Base-by-base conservation (phyloP, 2,888 invertebrate species). In the Orchesellides sinensis region DNA sequence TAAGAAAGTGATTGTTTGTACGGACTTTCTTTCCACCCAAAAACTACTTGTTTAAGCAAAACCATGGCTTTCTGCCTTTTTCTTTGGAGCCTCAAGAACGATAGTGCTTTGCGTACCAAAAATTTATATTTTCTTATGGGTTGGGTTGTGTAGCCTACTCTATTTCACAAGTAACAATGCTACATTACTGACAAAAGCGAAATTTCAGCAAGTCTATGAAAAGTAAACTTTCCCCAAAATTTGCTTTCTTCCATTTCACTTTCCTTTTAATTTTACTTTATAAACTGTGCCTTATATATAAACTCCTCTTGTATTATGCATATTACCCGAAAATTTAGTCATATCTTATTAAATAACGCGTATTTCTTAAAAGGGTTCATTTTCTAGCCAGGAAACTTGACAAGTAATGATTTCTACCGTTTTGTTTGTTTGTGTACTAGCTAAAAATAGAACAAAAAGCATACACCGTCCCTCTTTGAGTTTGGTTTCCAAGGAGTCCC, bases 1-100 rank as follows among this genome's bases (percentile, higher is more conserved):
- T n/a, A 27, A 27, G 2, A 59, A 59, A 59, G 56, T 59, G 47
- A 61, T 25, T 56, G 56, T 70, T 25, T 52, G 52, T 17, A 8
- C 21, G 17, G n/a, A n/a, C n/a, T n/a, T n/a, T n/a, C n/a, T n/a
- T n/a, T n/a, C n/a, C n/a, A n/a, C n/a, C n/a, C n/a, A n/a, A n/a
- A n/a, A n/a, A n/a, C n/a, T n/a, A n/a, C n/a, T n/a, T n/a, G n/a
- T n/a, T n/a, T n/a, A n/a, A n/a, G n/a, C n/a, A n/a, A n/a, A n/a
- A n/a, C n/a, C n/a, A n/a, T n/a, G n/a, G n/a, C 29, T 25, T 19
- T 21, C 23, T 32, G 54, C 12, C 17, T 49, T 27, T 12, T 19
- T n/a, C n/a, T 32, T 6, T 10, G 5, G 10, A 32, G 10, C 6
- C 10, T 32, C 32, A 10, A 32, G 32, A 6, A 32, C 6, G 5